These are phyloP conservation scores for Drosophila kikkawai DNA, from an alignment of 1,140 invertebrate genomes.

Conservation along the genomic window DNA sequence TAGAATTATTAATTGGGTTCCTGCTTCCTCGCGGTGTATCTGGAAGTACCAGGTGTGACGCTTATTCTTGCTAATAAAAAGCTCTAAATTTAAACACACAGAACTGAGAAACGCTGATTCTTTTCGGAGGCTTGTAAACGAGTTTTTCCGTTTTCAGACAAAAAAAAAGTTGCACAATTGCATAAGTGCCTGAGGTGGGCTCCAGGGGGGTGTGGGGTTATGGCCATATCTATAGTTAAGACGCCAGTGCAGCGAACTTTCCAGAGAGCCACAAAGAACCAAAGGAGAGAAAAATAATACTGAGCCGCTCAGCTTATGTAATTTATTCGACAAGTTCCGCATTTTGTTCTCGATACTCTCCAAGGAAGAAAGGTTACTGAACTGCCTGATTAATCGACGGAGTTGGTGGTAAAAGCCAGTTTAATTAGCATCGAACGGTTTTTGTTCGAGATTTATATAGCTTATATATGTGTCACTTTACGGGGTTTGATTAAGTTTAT, in stretches of 20 bases:
- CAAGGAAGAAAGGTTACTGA: slow-evolving; percentile 33
- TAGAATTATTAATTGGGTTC: slow-evolving; percentile 6
- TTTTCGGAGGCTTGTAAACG: slow-evolving; percentile 66
- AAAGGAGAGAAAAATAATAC: slow-evolving; percentile 13
- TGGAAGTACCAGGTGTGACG: slow-evolving; percentile 61
- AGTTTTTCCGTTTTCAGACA: slow-evolving; percentile 59
- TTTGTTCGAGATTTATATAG: slow-evolving; percentile 10
- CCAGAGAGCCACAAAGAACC: slow-evolving; percentile 26
- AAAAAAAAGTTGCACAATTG: slow-evolving; percentile 73
- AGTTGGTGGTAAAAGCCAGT: slow-evolving; percentile 24
- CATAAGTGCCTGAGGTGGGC: slow-evolving; percentile 29
- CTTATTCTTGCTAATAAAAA: slow-evolving; percentile 58
- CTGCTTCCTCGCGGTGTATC: slow-evolving; percentile 17
- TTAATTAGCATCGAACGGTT: slow-evolving; percentile 29
- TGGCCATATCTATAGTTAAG: slow-evolving; percentile 5
- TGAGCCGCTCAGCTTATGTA: slow-evolving; percentile 38
- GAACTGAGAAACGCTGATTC: slow-evolving; percentile 14
- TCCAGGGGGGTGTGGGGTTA: background rate
- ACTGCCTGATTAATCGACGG: slow-evolving; percentile 39
- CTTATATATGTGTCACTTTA: slow-evolving; percentile 14
- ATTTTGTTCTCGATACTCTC: slow-evolving; percentile 36
- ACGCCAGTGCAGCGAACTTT: slow-evolving; percentile 63
- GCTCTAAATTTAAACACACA: slow-evolving; percentile 61
- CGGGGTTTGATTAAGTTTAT: slow-evolving; percentile 12
- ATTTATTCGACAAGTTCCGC: slow-evolving; percentile 59